phyloP scores from a whole-genome alignment of 37 sponge, comb jelly and placozoan genomes.

The Diacarnus erythraeanus region DNA sequence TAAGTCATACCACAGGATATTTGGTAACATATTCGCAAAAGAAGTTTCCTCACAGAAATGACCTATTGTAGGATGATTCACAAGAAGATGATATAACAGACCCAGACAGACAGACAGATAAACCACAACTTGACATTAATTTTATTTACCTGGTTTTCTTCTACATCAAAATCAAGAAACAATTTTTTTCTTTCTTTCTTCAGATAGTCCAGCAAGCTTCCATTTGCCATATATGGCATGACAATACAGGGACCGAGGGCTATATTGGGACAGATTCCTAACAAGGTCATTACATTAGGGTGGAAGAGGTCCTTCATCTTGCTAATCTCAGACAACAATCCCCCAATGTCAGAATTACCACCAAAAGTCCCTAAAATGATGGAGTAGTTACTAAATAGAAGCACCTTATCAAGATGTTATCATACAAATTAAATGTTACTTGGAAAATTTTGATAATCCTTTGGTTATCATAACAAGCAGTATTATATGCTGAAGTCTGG shows the following conservation, averaged over 20 bases:
- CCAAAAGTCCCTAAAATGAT: no score
- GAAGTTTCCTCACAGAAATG: slow-evolving; percentile 17
- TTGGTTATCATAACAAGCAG: no score
- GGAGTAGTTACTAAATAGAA: no score
- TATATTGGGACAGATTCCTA: slow-evolving; percentile 29
- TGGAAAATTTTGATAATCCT: no score
- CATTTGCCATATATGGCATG: slow-evolving; percentile 55
- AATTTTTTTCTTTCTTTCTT: slow-evolving; percentile 24
- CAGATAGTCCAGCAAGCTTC: slow-evolving; percentile 39
- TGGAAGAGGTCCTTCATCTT: slow-evolving; percentile 41
- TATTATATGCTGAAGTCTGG: no score
- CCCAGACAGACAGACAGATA: no score
- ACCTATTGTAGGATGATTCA: slow-evolving; percentile 10
- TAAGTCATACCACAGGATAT: slow-evolving; percentile 37
- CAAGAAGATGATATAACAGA: no score
- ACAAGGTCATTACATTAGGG: slow-evolving; percentile 40
- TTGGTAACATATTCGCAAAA: slow-evolving; percentile 26
- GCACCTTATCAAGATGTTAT: no score
- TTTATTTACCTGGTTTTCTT: background rate
- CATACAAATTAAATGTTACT: no score
- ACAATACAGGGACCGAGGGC: slow-evolving; percentile 6
- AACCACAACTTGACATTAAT: background rate
- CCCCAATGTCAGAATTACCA: slow-evolving; percentile 8
- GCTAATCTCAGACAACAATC: slow-evolving; percentile 20
- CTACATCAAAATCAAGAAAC: slow-evolving; percentile 3